A percentile compares a stretch with the other conserved stretches of the same genome.
These are phyloP conservation scores for Lasioglossum malachurum DNA, from an alignment of 2,888 invertebrate species.

Conservation along the genomic window DNA sequence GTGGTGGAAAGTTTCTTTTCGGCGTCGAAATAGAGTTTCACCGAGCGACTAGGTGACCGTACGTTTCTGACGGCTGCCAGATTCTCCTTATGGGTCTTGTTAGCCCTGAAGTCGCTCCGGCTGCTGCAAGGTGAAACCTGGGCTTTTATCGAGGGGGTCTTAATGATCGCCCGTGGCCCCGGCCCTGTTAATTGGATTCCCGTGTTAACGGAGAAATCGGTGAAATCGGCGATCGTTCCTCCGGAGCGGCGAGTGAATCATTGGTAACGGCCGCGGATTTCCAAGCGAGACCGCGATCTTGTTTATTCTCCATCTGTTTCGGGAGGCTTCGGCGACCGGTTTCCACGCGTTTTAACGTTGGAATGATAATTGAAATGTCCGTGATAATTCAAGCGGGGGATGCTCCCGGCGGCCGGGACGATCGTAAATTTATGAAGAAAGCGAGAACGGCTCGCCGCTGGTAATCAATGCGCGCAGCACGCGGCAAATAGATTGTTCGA, in stretches of 20 bases:
- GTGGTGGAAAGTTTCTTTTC: conserved; percentile 28
- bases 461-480: conserved; percentile 2
- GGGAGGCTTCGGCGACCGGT: conserved; percentile 16
- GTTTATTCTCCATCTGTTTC: conserved; percentile 16
- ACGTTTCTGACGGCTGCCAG: conserved; percentile 56
- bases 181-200: conserved; percentile 49
- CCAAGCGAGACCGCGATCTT: conserved; percentile 9
- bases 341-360: conserved; percentile 9
- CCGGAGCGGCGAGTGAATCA: conserved; percentile 34
- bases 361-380: conserved; percentile 47
- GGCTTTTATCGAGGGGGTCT: conserved; percentile 5
- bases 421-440: conserved; percentile 24
- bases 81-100: conserved; percentile 31
- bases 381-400: conserved; percentile 16
- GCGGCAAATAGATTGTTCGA: conserved; percentile 3
- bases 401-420: not conserved
- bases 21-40: conserved; percentile 13
- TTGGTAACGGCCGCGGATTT: conserved; percentile 2
- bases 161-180: conserved; percentile 28
- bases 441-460: not conserved
- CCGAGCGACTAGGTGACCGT: conserved; percentile 31
- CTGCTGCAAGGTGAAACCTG: conserved; percentile 1
- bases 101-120: conserved; percentile 16
- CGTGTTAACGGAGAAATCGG: conserved; percentile 44
- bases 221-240: conserved; percentile 21